Conservation (phyloP, 1,140 invertebrate species). For the Nephotettix cincticeps region DNA sequence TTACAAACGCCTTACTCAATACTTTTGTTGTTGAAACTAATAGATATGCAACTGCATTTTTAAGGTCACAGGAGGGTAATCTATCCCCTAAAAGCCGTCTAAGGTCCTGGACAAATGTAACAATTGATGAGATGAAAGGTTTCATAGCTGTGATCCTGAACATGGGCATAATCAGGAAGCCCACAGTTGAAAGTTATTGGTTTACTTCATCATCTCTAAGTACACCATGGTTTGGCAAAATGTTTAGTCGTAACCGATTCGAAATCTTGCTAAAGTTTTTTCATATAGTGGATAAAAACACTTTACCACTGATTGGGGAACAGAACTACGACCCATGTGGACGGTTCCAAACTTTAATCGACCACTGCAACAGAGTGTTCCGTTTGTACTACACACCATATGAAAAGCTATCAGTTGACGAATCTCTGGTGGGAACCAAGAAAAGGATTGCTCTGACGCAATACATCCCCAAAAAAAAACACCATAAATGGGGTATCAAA, state of each 20-base stretch:
- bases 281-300: conserved; percentile 32
- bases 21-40: not conserved
- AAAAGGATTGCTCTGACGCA: conserved; percentile 31
- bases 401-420: conserved; percentile 39
- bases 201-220: not conserved
- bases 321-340: conserved; percentile 39
- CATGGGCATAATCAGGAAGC: not conserved
- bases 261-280: conserved; percentile 16
- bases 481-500: conserved; percentile 39
- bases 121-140: not conserved
- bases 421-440: conserved; percentile 39
- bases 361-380: conserved; percentile 40
- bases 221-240: not conserved
- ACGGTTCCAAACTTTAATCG: conserved; percentile 39
- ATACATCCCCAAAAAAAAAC: too few species aligned
- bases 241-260: not conserved
- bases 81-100: not conserved
- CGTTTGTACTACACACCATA: conserved; percentile 37
- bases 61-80: not conserved
- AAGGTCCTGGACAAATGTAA: not conserved
- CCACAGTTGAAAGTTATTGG: not conserved
- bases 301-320: conserved; percentile 31
- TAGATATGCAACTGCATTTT: not conserved
- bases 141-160: not conserved
- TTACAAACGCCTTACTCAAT: not conserved